A percentile compares a stretch with the other conserved stretches of the same genome.
Conservation (phyloP, 1,140 invertebrate genomes). For the Zaprionus kolodkinae region DNA sequence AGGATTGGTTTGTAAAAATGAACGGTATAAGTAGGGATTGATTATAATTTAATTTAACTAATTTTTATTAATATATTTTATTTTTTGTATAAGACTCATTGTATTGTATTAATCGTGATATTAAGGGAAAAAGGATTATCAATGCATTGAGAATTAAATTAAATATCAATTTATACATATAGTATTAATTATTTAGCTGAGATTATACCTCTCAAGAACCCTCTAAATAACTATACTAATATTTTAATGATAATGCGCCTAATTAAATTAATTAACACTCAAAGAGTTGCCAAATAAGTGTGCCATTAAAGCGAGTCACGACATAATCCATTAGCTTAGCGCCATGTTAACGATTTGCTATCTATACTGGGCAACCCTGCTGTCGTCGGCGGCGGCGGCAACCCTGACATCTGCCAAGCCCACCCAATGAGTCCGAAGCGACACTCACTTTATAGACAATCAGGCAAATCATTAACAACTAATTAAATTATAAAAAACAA, state of each 20-base stretch:
- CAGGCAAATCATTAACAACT: conserved; percentile 80
- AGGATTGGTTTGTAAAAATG: no score
- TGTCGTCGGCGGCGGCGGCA: conserved; percentile 28
- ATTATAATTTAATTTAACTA: no score
- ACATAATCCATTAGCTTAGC: conserved; percentile 42
- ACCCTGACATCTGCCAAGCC: conserved; percentile 80
- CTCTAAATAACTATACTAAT: not conserved
- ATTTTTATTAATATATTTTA: no score
- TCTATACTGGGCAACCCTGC: conserved; percentile 4
- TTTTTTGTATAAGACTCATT: no score
- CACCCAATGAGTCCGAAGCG: conserved; percentile 26
- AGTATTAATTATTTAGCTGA: no score
- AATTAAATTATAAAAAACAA: conserved; percentile 81
- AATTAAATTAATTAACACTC: conserved; percentile 22
- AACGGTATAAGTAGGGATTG: no score
- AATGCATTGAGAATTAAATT: no score
- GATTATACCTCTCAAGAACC: no score
- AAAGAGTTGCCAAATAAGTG: conserved; percentile 2
- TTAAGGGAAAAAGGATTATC: no score
- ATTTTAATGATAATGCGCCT: not conserved
- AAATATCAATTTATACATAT: no score
- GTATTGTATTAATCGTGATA: no score
- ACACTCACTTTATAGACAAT: conserved; percentile 70
- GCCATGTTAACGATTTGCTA: conserved; percentile 35
- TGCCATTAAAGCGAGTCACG: conserved; percentile 39